Percentiles rank a stretch among this genome's conserved stretches.
phyloP scores from a whole-genome alignment of 2,888 invertebrate species.

The Operophtera brumata region DNA sequence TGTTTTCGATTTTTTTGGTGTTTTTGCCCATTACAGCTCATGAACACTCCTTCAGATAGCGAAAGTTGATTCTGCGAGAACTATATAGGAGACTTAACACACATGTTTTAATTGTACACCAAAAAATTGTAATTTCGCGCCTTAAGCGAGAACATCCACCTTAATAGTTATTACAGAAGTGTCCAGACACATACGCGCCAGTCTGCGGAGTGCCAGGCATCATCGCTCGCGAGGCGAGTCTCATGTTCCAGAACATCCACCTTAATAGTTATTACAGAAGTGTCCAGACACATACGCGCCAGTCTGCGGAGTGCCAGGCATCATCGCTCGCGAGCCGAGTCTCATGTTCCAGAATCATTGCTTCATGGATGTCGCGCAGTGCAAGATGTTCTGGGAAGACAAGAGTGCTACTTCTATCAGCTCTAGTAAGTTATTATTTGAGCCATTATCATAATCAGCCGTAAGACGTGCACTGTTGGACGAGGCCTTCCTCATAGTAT shows the following conservation, averaged over 20 bases:
- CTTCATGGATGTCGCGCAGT: slow-evolving; percentile 70
- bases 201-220: slow-evolving; percentile 63
- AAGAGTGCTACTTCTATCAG: slow-evolving; percentile 49
- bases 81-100: no score
- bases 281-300: slow-evolving; percentile 67
- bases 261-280: slow-evolving; percentile 48
- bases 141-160: no score
- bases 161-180: slow-evolving; percentile 54
- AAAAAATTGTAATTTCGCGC: no score
- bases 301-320: slow-evolving; percentile 62
- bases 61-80: no score
- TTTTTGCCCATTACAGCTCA: no score
- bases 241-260: slow-evolving; percentile 68
- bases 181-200: slow-evolving; percentile 64
- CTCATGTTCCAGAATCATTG: slow-evolving; percentile 71
- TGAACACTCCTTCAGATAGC: no score
- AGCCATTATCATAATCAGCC: no score
- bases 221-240: slow-evolving; percentile 53
- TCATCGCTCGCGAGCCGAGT: slow-evolving; percentile 53
- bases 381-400: slow-evolving; percentile 62
- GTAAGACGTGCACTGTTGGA: no score
- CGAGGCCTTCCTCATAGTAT: no score
- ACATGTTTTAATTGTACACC: no score
- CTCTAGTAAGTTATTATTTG: slow-evolving; percentile 43
- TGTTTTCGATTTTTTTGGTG: no score